Percentiles rank a stretch among this genome's conserved stretches.
These are phyloP conservation scores for Aphrophora alni DNA, from an alignment of 2,888 invertebrate genomes.

Conservation along the genomic window DNA sequence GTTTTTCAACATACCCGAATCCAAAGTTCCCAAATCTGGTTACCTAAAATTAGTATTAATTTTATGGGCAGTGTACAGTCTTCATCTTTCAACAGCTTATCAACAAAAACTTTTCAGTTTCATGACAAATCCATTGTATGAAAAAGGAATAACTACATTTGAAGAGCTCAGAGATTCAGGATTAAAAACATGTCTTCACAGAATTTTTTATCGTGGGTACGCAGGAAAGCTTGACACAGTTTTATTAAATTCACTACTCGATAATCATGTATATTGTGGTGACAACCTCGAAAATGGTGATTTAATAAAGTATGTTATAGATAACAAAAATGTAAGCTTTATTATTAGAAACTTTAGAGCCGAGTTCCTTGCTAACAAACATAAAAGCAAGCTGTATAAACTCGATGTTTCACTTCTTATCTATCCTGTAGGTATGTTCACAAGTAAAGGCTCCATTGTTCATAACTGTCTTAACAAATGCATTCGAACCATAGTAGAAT, in stretches of 20 bases:
- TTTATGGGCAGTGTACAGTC: background rate
- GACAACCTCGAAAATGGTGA: background rate
- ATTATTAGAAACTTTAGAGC: background rate
- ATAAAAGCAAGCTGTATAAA: background rate
- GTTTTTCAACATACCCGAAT: background rate
- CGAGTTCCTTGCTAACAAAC: background rate
- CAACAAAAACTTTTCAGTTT: background rate
- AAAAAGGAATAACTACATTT: background rate
- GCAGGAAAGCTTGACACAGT: background rate
- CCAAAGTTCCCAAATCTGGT: background rate
- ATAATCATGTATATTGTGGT: background rate
- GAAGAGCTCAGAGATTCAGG: background rate
- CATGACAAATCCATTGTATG: background rate
- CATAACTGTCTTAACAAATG: background rate
- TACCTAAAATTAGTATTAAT: background rate
- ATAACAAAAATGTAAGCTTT: background rate
- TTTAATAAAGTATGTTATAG: background rate
- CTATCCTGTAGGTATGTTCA: background rate
- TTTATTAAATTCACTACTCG: background rate
- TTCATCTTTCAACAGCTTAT: background rate
- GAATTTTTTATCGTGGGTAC: background rate
- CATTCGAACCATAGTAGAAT: background rate
- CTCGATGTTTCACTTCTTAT: background rate
- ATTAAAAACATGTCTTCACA: background rate
- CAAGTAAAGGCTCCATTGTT: background rate